Base-by-base conservation (phyloP, 2,888 invertebrate genomes). In the Pseudococcus viburni region DNA sequence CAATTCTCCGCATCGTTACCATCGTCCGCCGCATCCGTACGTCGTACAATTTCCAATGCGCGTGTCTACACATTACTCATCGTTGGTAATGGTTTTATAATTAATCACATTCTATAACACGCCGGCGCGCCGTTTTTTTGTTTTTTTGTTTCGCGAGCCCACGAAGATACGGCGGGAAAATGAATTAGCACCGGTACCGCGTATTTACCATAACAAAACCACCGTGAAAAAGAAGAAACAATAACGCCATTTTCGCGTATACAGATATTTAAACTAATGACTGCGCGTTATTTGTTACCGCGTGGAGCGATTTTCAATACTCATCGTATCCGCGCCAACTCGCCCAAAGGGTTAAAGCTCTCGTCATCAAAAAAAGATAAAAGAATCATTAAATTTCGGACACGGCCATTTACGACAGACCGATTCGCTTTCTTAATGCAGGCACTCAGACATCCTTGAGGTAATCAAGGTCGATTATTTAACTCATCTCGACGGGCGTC, bases 381-480 rank as follows among this genome's bases (percentile, higher is more conserved):
- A 80, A 80, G 80, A 80, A 80, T 80, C 80, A n/a, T 80, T 80
- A 80, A 80, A 80, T 80, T 73, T 80, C 80, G 80, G 80, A 80
- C 80, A 42, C 80, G 42, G 80, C 80, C 39, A 42, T 80, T 80
- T 80, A 19, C 42, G 42, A 42, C 19, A 51, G 51, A 12, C 51
- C 51, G 51, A 46, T 12, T 11, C 15, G 15, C 51, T 77, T 33
- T 77, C 17, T 33, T 39, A 42, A 80, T 42, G n/a, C 17, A 80
- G 19, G 19, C 42, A 22, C 9, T n/a, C 80, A 80, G 80, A 80
- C 80, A 80, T 80, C 80, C 80, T 80, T 80, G 80, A 73, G 68
- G 80, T 80, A 80, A 80, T 80, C 80, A 80, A 80, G 80, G 80
- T 80, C 80, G 80, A 80, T 80, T 42, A 80, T 73, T 73, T 73